Conservation (phyloP, 2,888 invertebrate genomes). For the Pollenia angustigena region DNA sequence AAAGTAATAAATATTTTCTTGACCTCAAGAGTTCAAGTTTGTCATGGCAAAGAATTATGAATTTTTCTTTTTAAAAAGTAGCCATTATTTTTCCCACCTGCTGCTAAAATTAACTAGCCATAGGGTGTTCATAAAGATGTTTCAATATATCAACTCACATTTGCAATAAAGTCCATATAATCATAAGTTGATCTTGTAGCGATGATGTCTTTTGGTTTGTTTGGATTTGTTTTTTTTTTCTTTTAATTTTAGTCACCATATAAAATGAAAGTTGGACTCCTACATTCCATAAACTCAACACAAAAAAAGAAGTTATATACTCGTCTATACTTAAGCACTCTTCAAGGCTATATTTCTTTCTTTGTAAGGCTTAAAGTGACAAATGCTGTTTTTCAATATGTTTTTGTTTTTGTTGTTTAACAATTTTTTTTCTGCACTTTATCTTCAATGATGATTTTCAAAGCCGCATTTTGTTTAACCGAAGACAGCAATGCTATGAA, state of each 20-base stretch:
- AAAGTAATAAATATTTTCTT: no score
- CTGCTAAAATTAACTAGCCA: not conserved
- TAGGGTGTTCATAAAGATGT: constrained; percentile 46
- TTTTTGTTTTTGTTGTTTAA: constrained; percentile 41
- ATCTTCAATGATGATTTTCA: constrained; percentile 48
- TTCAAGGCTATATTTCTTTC: constrained; percentile 61
- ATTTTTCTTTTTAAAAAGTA: not conserved
- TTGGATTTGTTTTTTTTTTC: constrained; percentile 29
- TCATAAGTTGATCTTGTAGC: constrained; percentile 47
- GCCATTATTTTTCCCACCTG: not conserved
- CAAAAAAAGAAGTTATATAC: constrained; percentile 21
- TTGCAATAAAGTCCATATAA: constrained; percentile 39
- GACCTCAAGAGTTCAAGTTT: no score
- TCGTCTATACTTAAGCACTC: constrained; percentile 23
- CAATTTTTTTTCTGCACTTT: constrained; percentile 37
- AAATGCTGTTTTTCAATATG: constrained; percentile 63
- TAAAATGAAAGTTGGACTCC: constrained; percentile 83
- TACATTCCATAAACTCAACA: constrained; percentile 76
- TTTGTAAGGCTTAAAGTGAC: constrained; percentile 64
- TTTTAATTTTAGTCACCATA: constrained; percentile 77
- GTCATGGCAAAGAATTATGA: not conserved
- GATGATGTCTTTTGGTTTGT: constrained; percentile 18
- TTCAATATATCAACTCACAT: constrained; percentile 20
- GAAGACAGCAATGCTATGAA: constrained; percentile 45
- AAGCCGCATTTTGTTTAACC: constrained; percentile 50